phyloP scores from a whole-genome alignment of 2,113 vertebrate species.

The Megaleporinus macrocephalus region DNA sequence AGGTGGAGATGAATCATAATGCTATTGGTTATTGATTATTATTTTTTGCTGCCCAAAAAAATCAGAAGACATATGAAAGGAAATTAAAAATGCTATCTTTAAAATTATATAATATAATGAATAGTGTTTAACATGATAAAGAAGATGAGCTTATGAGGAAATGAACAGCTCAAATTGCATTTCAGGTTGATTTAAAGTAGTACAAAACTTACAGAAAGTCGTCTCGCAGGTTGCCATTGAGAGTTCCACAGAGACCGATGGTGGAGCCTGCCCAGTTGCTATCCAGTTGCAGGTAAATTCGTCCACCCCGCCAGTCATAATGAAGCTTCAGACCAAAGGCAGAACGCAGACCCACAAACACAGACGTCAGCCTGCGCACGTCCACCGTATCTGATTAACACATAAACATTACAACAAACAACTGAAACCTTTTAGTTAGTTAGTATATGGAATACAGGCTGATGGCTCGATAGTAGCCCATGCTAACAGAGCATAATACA shows the following conservation, averaged over 20 bases:
- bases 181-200: not conserved
- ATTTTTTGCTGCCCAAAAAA: no score
- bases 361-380: constrained; percentile 88
- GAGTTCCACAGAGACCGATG: constrained; percentile 93
- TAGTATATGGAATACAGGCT: no score
- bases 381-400: constrained; percentile 80
- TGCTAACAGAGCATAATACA: not conserved
- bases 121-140: no score
- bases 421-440: no score
- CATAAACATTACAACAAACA: constrained; percentile 4
- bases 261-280: constrained; percentile 88
- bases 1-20: no score
- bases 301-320: constrained; percentile 88
- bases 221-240: constrained; percentile 95
- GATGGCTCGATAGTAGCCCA: no score
- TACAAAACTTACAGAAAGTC: constrained; percentile 91
- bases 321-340: constrained; percentile 88
- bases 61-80: no score
- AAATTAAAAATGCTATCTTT: no score
- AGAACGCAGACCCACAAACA: constrained; percentile 89
- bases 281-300: constrained; percentile 89
- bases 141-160: not conserved
- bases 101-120: no score
- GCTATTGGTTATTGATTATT: no score
- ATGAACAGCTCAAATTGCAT: not conserved